phyloP scores from a whole-genome alignment of 2,113 vertebrate species.

The Plotosus lineatus region DNA sequence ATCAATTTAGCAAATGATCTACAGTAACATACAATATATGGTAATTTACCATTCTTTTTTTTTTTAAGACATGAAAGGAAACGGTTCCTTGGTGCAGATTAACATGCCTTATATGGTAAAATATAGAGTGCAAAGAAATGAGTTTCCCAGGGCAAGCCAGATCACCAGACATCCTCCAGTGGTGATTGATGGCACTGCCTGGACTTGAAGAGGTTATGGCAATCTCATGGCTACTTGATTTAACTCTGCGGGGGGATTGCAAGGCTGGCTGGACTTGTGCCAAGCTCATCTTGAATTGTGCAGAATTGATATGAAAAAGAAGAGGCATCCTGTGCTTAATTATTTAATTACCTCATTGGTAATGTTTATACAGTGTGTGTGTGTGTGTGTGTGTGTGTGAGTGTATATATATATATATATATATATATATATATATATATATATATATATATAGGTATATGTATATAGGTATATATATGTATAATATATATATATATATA shows the following conservation, averaged over 20 bases:
- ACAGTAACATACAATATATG: not conserved
- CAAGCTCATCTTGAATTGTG: conserved; percentile 14
- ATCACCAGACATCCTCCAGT: not conserved
- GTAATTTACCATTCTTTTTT: not conserved
- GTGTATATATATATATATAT: too few species aligned
- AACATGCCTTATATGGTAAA: not conserved
- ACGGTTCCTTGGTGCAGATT: not conserved
- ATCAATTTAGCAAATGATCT: not conserved
- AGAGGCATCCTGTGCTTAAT: not conserved
- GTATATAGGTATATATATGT: too few species aligned
- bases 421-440: too few species aligned
- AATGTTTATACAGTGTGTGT: not conserved
- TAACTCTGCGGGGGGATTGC: not conserved
- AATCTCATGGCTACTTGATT: not conserved
- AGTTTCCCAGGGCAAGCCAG: not conserved
- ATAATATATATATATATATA: too few species aligned
- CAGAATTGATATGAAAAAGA: not conserved
- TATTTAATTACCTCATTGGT: not conserved
- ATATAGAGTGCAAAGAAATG: not conserved
- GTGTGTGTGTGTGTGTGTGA: too few species aligned
- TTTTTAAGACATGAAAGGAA: not conserved
- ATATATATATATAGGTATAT: too few species aligned
- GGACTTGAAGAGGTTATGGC: not conserved
- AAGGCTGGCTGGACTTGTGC: not conserved
- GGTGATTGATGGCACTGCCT: not conserved